Percentiles rank a stretch among this genome's conserved stretches.
phyloP scores from a whole-genome alignment of 2,797 vertebrate genomes.

The Cebuella pygmaea region DNA sequence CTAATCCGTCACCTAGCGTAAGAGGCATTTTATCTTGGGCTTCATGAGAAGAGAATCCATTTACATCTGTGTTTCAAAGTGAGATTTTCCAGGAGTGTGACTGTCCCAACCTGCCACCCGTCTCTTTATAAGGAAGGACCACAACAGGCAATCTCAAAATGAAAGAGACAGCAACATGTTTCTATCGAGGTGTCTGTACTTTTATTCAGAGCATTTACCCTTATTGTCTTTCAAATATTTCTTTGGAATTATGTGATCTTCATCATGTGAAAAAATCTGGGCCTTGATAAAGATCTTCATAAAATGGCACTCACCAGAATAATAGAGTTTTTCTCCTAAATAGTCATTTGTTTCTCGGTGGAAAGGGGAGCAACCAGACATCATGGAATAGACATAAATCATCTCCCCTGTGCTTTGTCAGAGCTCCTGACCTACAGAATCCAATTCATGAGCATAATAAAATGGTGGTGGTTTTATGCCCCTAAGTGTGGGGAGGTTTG shows the following conservation, averaged over 20 bases:
- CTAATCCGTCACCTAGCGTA: constrained; percentile 86
- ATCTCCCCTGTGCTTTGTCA: fast-evolving
- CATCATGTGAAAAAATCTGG: background rate
- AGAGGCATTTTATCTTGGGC: constrained; percentile 77
- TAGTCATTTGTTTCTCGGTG: background rate
- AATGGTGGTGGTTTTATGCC: background rate
- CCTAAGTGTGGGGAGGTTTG: background rate
- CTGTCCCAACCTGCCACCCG: constrained; percentile 72
- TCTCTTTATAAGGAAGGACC: constrained; percentile 54
- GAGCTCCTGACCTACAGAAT: background rate
- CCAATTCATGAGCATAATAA: background rate
- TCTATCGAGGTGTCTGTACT: background rate
- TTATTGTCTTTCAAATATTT: background rate
- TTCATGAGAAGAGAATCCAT: constrained; percentile 73
- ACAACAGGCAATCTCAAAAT: constrained; percentile 57
- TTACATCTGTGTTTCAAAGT: constrained; percentile 80
- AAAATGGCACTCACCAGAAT: background rate
- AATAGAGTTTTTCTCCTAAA: background rate
- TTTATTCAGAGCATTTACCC: background rate
- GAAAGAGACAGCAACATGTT: background rate
- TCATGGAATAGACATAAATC: background rate
- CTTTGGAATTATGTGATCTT: background rate
- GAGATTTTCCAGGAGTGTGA: constrained; percentile 74
- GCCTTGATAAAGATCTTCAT: background rate
- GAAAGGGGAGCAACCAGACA: background rate